A percentile compares a stretch with the other conserved stretches of the same genome.
Evolutionary conservation across 2,113 vertebrate species (phyloP).

Genomic region (Hyaena hyaena): DNA sequence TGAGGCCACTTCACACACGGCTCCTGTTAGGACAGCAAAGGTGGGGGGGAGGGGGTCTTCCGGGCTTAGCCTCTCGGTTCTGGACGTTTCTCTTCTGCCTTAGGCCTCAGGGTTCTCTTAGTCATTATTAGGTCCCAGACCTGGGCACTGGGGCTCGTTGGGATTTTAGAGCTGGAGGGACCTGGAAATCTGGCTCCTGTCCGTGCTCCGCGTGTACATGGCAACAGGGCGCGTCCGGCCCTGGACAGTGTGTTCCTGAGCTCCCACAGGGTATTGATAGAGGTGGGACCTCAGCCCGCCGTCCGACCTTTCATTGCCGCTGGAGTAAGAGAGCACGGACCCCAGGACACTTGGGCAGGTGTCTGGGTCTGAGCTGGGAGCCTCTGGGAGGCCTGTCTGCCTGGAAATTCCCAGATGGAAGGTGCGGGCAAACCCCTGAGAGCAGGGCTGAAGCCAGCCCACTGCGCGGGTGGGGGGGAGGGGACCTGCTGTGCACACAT

Average conservation of each 20-base stretch:
- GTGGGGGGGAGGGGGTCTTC: not conserved
- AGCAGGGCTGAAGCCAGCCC: not conserved
- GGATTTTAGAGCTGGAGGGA: not conserved
- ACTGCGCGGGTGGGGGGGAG: fast-evolving
- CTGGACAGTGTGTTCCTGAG: not conserved
- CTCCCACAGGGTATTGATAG: not conserved
- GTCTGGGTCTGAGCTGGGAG: not conserved
- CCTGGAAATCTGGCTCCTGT: no score
- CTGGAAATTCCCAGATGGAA: conserved; percentile 57
- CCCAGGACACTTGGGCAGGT: not conserved
- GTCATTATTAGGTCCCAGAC: not conserved
- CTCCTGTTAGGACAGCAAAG: fast-evolving
- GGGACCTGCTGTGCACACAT: not conserved
- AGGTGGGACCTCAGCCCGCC: not conserved
- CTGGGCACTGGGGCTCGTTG: not conserved
- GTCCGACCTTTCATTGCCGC: fast-evolving
- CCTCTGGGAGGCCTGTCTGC: not conserved
- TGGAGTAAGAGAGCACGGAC: not conserved
- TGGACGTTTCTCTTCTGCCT: not conserved
- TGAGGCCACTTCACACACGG: fast-evolving
- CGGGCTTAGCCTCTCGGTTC: not conserved
- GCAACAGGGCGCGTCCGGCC: not conserved
- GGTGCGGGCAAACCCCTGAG: not conserved
- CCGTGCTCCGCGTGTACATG: not conserved
- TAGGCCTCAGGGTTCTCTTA: not conserved